Conservation (phyloP, 2,888 invertebrate genomes). For the Metallyticus violacea region DNA sequence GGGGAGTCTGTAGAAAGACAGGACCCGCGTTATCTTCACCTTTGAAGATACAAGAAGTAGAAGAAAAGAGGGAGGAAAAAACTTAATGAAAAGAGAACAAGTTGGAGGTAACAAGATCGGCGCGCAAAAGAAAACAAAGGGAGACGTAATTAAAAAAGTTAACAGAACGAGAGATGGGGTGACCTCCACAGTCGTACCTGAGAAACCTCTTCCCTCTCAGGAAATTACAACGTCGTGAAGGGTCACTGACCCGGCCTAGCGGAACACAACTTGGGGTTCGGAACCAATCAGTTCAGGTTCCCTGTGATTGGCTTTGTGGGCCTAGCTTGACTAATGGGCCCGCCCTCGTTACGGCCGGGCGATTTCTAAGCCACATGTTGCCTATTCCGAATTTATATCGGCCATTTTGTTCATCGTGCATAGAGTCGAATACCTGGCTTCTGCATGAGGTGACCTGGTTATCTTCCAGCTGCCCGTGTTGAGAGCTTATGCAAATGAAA, state of each 20-base stretch:
- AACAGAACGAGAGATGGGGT: not conserved
- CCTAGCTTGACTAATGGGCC: not conserved
- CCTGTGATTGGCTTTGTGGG: not conserved
- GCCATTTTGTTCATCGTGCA: not conserved
- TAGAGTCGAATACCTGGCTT: no score
- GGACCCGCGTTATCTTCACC: not conserved
- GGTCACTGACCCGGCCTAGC: not conserved
- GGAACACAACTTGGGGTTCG: not conserved
- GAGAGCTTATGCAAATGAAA: not conserved
- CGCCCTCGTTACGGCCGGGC: not conserved
- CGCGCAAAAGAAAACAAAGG: not conserved
- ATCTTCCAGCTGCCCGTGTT: not conserved
- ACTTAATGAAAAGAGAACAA: not conserved
- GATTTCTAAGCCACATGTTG: no score
- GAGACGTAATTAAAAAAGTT: constrained; percentile 1
- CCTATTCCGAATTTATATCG: no score
- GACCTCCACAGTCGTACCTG: no score
- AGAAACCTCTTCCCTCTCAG: no score
- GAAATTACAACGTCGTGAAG: not conserved
- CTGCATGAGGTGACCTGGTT: not conserved
- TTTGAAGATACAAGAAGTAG: not conserved
- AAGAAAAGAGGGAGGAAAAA: not conserved
- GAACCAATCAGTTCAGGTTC: not conserved
- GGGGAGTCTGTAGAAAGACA: no score
- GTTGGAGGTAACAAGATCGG: not conserved